Evolutionary conservation across 2,797 vertebrate species (phyloP).

Genomic region (Alauda arvensis): DNA sequence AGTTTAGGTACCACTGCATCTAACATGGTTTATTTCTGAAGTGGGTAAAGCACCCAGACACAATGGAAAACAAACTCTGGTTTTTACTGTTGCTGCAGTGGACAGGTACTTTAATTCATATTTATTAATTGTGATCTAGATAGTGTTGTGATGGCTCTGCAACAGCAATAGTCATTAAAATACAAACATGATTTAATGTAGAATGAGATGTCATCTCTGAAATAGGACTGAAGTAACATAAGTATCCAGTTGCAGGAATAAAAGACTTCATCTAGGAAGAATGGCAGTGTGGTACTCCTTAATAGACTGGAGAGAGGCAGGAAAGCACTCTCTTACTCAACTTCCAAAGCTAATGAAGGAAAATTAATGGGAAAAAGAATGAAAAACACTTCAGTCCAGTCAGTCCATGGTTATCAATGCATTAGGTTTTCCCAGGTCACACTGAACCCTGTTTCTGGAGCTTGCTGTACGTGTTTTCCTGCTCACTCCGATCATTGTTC

Average conservation of each 20-base stretch:
- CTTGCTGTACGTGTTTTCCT: neutral
- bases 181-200: slow-evolving; percentile 9
- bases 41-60: neutral
- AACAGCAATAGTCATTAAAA: neutral
- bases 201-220: slow-evolving; percentile 14
- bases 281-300: slow-evolving; percentile 12
- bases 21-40: neutral
- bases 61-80: neutral
- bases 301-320: neutral
- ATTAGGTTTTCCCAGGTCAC: neutral
- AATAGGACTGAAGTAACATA: slow-evolving; percentile 16
- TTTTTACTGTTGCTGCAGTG: neutral
- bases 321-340: neutral
- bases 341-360: neutral
- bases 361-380: neutral
- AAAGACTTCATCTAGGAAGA: slow-evolving; percentile 50
- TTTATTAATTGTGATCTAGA: neutral
- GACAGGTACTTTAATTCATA: neutral
- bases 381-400: neutral
- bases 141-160: neutral
- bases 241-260: slow-evolving; percentile 53
- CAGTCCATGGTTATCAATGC: neutral
- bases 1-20: neutral
- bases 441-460: neutral
- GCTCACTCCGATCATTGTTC: rapidly evolving